A percentile compares a stretch with the other conserved stretches of the same genome.
These are phyloP conservation scores for Pseudoatta argentina DNA, from an alignment of 1,140 invertebrate species.

Conservation along the genomic window DNA sequence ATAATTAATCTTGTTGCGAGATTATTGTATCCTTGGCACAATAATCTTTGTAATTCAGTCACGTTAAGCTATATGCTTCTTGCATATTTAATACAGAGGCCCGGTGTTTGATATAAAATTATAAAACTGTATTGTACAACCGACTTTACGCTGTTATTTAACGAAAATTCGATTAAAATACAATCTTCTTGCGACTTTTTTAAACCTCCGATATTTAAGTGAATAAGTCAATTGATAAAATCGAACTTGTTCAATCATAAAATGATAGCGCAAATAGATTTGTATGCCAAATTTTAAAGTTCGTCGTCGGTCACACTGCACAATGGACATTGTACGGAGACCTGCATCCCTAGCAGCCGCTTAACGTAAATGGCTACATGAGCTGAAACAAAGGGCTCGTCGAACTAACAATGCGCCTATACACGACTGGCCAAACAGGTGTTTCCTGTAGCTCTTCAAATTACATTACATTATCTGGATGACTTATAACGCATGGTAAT, in stretches of 20 bases:
- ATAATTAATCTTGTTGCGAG: conserved; percentile 23
- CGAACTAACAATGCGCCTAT: conserved; percentile 61
- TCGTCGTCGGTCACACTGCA: conserved; percentile 24
- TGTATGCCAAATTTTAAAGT: conserved; percentile 48
- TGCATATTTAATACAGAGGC: neutral
- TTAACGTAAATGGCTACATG: conserved; percentile 59
- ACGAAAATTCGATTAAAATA: neutral
- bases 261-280: conserved; percentile 23
- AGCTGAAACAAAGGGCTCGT: conserved; percentile 58
- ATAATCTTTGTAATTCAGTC: neutral
- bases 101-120: neutral
- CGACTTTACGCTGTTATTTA: neutral
- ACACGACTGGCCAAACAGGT: conserved; percentile 33
- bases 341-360: conserved; percentile 32
- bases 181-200: neutral
- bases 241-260: neutral
- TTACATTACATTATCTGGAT: conserved; percentile 48
- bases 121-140: neutral
- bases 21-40: neutral
- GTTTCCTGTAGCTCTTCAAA: conserved; percentile 22
- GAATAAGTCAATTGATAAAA: neutral
- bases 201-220: neutral
- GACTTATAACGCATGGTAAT: conserved; percentile 25
- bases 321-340: conserved; percentile 59
- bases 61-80: neutral